Conservation (phyloP, 2,888 invertebrate species). For the Plemyria rubiginata region DNA sequence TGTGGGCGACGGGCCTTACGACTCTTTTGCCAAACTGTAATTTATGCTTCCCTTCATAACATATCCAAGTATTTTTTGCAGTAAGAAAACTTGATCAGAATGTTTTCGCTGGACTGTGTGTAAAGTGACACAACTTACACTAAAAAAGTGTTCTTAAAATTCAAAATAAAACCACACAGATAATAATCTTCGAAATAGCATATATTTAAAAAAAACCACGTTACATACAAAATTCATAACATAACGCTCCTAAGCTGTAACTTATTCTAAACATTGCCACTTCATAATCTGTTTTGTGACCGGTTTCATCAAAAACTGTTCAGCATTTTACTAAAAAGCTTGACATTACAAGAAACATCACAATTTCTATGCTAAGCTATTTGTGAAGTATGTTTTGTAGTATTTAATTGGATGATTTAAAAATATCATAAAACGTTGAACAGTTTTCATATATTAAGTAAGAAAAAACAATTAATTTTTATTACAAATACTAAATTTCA, state of each 20-base stretch:
- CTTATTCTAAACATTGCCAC: conserved; percentile 53
- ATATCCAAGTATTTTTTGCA: no score
- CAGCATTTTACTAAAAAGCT: conserved; percentile 17
- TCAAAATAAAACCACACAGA: conserved; percentile 61
- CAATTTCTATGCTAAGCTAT: no score
- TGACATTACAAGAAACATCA: no score
- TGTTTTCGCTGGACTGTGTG: no score
- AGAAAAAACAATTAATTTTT: conserved; percentile 40
- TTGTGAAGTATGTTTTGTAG: no score
- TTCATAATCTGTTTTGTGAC: conserved; percentile 33
- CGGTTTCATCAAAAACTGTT: conserved; percentile 32
- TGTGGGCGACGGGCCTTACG: no score
- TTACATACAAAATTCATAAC: conserved; percentile 60
- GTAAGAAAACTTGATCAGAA: no score
- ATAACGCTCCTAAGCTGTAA: conserved; percentile 66
- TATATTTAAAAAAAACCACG: conserved; percentile 78
- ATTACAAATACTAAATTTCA: neutral
- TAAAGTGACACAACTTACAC: no score
- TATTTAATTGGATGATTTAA: no score
- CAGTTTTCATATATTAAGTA: conserved; percentile 31
- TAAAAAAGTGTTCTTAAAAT: no score
- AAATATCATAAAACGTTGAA: conserved; percentile 18
- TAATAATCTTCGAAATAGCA: conserved; percentile 77
- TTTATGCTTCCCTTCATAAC: no score
- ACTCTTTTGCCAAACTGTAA: no score